Conservation (phyloP, 1,140 invertebrate species). For the Tetraneura akinire region DNA sequence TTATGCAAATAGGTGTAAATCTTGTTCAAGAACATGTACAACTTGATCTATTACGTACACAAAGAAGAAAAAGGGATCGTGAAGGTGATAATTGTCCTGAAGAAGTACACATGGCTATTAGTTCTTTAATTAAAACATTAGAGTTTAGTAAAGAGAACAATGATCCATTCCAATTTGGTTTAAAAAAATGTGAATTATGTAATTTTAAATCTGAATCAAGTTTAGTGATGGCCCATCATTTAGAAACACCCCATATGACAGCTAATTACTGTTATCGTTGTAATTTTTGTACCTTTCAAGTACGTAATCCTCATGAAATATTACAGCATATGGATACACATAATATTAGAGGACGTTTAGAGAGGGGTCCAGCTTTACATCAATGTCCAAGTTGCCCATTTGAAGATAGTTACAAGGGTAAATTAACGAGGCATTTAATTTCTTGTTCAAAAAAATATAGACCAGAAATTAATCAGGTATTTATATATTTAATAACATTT, state of each 20-base stretch:
- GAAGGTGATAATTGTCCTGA: conserved; percentile 69
- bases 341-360: conserved; percentile 77
- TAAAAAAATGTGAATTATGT: conserved; percentile 87
- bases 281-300: conserved; percentile 83
- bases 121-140: conserved; percentile 77
- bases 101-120: conserved; percentile 74
- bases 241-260: conserved; percentile 86
- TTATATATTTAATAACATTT: not conserved
- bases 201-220: conserved; percentile 89
- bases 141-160: conserved; percentile 88
- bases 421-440: conserved; percentile 83
- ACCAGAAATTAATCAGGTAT: conserved; percentile 71
- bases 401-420: conserved; percentile 92
- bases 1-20: conserved; percentile 88
- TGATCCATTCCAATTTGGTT: conserved; percentile 75
- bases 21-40: conserved; percentile 92
- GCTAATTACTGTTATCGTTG: conserved; percentile 79
- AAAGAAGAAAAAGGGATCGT: conserved; percentile 75
- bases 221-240: conserved; percentile 83
- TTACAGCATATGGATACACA: conserved; percentile 91
- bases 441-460: conserved; percentile 90
- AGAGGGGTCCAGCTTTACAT: conserved; percentile 82
- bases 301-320: conserved; percentile 82
- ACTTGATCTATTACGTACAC: conserved; percentile 82
- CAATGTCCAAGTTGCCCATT: conserved; percentile 93